Conservation (phyloP, 2,797 vertebrate genomes). For the Lates japonicus region DNA sequence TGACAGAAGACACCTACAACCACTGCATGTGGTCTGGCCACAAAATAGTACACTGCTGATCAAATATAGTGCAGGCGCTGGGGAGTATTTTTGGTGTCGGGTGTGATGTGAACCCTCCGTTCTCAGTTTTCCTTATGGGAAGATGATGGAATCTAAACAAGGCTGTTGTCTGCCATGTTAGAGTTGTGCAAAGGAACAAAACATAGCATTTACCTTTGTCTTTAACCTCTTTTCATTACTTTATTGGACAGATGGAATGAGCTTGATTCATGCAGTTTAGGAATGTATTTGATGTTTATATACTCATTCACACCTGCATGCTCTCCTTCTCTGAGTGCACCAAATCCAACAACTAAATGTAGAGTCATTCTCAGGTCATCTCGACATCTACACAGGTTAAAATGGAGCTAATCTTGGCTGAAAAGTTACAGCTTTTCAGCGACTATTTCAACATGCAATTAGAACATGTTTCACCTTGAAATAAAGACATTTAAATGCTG, state of each 20-base stretch:
- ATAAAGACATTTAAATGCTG: too few relatives aligned
- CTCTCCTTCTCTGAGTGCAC: not conserved
- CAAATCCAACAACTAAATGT: not conserved
- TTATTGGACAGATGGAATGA: not conserved
- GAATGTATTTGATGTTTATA: not conserved
- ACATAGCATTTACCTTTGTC: not conserved
- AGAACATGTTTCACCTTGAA: too few relatives aligned
- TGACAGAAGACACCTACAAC: constrained; percentile 59
- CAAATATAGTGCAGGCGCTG: constrained; percentile 40
- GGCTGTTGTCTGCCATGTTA: not conserved
- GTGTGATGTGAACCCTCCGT: constrained; percentile 44
- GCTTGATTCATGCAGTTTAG: not conserved
- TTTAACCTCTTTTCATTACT: not conserved
- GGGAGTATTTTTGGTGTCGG: constrained; percentile 49
- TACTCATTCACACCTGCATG: not conserved
- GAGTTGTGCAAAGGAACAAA: not conserved
- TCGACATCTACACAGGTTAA: too few relatives aligned
- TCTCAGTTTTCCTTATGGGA: constrained; percentile 37
- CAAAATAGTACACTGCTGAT: constrained; percentile 37
- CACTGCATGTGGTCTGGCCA: constrained; percentile 37
- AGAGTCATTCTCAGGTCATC: not conserved
- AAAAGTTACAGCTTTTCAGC: not conserved
- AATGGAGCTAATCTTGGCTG: not conserved
- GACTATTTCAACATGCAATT: too few relatives aligned
- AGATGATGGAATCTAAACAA: not conserved